Conservation (phyloP, 2,797 vertebrate species). For the Coreius guichenoti region DNA sequence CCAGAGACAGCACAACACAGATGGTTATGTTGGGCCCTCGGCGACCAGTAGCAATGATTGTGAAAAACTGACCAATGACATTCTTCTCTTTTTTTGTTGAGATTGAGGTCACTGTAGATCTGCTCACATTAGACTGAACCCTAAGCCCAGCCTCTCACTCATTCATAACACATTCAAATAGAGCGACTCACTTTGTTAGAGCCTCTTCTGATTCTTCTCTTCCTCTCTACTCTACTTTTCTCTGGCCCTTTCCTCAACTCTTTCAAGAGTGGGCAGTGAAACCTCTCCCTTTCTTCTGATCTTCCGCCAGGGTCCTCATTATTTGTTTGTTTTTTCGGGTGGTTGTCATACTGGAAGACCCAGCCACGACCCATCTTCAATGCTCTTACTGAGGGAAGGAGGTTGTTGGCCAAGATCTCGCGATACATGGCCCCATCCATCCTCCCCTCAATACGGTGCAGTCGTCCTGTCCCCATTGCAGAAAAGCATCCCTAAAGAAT, state of each 20-base stretch:
- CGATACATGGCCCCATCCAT: no score
- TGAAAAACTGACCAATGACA: not conserved
- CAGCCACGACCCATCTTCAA: no score
- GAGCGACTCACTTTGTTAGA: not conserved
- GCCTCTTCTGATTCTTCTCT: not conserved
- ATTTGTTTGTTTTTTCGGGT: no score
- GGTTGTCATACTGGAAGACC: no score
- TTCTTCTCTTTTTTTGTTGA: not conserved
- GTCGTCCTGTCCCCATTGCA: no score
- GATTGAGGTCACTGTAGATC: conserved; percentile 1
- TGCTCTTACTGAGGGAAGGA: no score
- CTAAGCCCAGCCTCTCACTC: not conserved
- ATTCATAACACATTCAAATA: not conserved
- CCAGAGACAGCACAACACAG: not conserved
- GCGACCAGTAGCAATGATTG: not conserved
- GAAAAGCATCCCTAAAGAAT: no score
- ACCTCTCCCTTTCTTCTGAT: not conserved
- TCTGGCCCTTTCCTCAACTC: not conserved
- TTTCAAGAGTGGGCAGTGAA: not conserved
- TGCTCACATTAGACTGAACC: not conserved
- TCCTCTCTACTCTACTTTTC: not conserved
- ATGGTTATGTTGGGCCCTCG: not conserved
- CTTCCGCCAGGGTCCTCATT: conserved; percentile 9
- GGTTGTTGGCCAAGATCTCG: no score
- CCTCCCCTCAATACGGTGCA: no score